phyloP scores from a whole-genome alignment of 2,888 invertebrate species.

The Quadroppia sp. region DNA sequence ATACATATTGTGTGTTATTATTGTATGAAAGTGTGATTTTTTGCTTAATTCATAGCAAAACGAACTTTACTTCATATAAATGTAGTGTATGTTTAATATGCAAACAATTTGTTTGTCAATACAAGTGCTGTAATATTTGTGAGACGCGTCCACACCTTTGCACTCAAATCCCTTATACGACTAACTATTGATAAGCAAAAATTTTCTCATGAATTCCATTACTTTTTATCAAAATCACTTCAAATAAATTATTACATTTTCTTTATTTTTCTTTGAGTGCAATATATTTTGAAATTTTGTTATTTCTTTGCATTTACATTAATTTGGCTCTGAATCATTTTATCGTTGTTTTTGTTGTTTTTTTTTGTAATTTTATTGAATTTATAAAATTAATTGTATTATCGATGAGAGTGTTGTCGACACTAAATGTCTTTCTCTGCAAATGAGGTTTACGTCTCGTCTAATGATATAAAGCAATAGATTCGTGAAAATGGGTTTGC shows the following conservation, averaged over 20 bases:
- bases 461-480: not conserved
- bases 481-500: constrained; percentile 24
- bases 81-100: no score
- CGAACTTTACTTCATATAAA: not conserved
- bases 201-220: constrained; percentile 10
- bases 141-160: not conserved
- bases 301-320: not conserved
- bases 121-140: constrained; percentile 7
- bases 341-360: not conserved
- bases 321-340: not conserved
- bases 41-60: not conserved
- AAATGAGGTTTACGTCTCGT: constrained; percentile 1
- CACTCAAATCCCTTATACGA: not conserved
- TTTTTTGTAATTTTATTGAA: not conserved
- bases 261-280: no score
- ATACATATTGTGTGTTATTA: no score
- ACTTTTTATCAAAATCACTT: not conserved
- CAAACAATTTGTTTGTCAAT: not conserved
- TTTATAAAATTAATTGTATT: not conserved
- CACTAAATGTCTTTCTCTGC: not conserved
- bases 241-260: not conserved
- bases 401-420: not conserved
- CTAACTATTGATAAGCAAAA: not conserved
- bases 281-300: no score
- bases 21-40: no score